Percentiles rank a stretch among this genome's conserved stretches.
Evolutionary conservation across 2,797 vertebrate species (phyloP).

Genomic region (Pterois miles): DNA sequence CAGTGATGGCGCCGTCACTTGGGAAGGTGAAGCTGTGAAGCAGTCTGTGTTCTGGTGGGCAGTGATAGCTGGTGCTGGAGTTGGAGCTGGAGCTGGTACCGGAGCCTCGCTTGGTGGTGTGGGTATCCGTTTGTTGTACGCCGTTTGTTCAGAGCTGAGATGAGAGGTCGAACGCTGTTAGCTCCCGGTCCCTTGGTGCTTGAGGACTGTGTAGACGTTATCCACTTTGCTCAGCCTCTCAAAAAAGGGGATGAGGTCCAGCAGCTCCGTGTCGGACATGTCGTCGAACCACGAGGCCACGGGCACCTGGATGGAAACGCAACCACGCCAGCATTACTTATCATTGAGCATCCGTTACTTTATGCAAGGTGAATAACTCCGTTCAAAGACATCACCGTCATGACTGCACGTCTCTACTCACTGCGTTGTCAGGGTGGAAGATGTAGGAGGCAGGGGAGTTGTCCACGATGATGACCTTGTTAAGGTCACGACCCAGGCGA

Average conservation of each 20-base stretch:
- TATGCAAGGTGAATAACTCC: too few relatives aligned
- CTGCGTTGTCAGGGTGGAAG: constrained; percentile 94
- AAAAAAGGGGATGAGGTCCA: constrained; percentile 96
- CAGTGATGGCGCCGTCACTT: constrained; percentile 7
- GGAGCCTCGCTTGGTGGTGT: constrained; percentile 32
- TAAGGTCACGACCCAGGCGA: constrained; percentile 90
- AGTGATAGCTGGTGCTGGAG: constrained; percentile 40
- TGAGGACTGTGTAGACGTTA: constrained; percentile 94
- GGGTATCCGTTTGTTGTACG: background rate
- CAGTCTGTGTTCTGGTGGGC: constrained; percentile 46
- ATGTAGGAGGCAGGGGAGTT: constrained; percentile 95
- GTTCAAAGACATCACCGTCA: too few relatives aligned
- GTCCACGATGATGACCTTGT: constrained; percentile 92
- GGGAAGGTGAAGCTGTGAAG: constrained; percentile 31
- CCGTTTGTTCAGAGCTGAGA: constrained; percentile 43
- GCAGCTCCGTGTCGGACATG: constrained; percentile 95
- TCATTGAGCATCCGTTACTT: fast-evolving
- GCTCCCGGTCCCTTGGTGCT: constrained; percentile 91
- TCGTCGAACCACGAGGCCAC: constrained; percentile 98
- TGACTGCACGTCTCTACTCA: constrained; percentile 64
- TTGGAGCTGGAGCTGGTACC: constrained; percentile 26
- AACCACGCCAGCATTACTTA: background rate
- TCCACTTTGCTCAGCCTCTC: constrained; percentile 94
- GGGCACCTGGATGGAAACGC: constrained; percentile 83
- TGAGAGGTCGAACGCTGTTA: constrained; percentile 75